These are phyloP conservation scores for Eptesicus fuscus DNA, from an alignment of 2,113 vertebrate species.

Conservation along the genomic window DNA sequence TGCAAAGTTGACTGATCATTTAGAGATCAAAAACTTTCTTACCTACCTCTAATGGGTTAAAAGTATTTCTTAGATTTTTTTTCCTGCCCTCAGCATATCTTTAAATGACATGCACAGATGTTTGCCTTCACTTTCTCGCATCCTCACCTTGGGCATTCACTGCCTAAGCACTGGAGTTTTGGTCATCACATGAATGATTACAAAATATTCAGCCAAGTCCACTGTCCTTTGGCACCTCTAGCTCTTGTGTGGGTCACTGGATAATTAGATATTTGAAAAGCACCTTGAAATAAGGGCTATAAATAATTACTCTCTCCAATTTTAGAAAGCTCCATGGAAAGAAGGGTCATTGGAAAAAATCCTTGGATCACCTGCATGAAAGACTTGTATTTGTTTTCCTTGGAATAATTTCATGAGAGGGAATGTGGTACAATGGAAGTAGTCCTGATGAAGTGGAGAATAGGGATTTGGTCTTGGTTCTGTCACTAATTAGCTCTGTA, in stretches of 20 bases:
- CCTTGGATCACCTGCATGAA: constrained; percentile 40
- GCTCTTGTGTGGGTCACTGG: constrained; percentile 57
- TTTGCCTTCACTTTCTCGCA: constrained; percentile 55
- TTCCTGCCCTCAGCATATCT: constrained; percentile 30
- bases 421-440: not conserved
- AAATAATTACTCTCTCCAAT: constrained; percentile 71
- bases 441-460: not conserved
- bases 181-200: constrained; percentile 53
- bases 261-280: constrained; percentile 76
- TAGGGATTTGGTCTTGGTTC: not conserved
- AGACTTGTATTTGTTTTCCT: constrained; percentile 34
- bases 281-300: constrained; percentile 75
- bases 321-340: constrained; percentile 66
- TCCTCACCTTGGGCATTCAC: constrained; percentile 48
- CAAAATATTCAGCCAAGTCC: constrained; percentile 50
- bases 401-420: constrained; percentile 30
- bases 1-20: not conserved
- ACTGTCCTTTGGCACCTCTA: constrained; percentile 60
- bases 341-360: constrained; percentile 70
- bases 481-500: not conserved
- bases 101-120: constrained; percentile 72
- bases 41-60: constrained; percentile 33
- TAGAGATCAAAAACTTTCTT: constrained; percentile 5
- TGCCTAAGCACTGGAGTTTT: constrained; percentile 46
- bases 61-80: constrained; percentile 23